Base-by-base conservation (phyloP, 2,888 invertebrate species). In the Cyaniris semiargus region DNA sequence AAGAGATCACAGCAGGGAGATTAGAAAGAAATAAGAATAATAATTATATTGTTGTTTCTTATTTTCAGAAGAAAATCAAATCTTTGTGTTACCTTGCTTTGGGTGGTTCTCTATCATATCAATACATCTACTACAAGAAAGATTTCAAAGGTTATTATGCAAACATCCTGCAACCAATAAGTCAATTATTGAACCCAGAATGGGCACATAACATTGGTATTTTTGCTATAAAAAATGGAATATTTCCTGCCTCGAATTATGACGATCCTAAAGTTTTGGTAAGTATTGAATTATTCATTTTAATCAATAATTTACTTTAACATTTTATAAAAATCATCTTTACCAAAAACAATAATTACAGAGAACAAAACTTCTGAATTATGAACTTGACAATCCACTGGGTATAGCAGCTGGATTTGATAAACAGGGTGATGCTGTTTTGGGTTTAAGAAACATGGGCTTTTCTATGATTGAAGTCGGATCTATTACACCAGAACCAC, bases 351-450 rank as follows among this genome's bases (percentile, higher is more conserved):
- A 74, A 21, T 53, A 27, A 58, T 81, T 83, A 70, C 88, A 97
- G 97, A 95, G 95, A 86, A 96, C 96, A 0, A 95, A 92, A 77
- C 93, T 98, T 74, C 96, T 97, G 87, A 95, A 96, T 31, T 94
- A 95, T 80, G 88, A 96, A 18, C 95, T 99, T 79, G 93, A 95
- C 77, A 99, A 98, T 93, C 99, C 99, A 0, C 90, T 99, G 83
- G 99, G 99, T n/a, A 96, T 99, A 85, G 99, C 99, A 38, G 99
- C 99, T 78, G 99, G 99, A 7, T 99, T 99, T 92, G 99, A 99
- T 89, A 99, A 99, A 90, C 96, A 99, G 90, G 99, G 96, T 7
- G 98, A 99, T 93, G 98, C 98, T 31, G 94, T 99, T 1, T 89
- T 96, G 83, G 97, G 98, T 0, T 90, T 99, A 60, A 94, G 95